Evolutionary conservation across 2,888 invertebrate genomes (phyloP).

Genomic region (Pterostichus niger): DNA sequence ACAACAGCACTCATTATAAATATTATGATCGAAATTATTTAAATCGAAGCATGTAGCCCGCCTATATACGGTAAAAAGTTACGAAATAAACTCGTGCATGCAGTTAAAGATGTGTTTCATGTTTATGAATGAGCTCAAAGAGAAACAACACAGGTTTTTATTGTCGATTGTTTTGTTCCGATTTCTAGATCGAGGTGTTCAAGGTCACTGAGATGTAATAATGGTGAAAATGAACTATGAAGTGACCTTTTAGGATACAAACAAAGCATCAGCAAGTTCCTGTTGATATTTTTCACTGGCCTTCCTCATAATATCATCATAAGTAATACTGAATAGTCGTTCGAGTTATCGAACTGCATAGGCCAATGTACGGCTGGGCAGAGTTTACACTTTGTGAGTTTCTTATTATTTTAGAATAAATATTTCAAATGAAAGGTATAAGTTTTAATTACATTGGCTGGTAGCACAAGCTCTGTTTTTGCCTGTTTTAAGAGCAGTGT

Average conservation of each 20-base stretch:
- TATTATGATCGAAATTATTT: conserved; percentile 62
- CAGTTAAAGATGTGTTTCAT: conserved; percentile 9
- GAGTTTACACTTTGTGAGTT: no score
- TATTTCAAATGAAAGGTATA: no score
- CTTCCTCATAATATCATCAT: no score
- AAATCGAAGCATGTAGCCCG: conserved; percentile 14
- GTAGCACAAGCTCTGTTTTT: no score
- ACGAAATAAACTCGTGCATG: conserved; percentile 12
- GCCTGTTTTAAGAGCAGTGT: no score
- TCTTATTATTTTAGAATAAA: no score
- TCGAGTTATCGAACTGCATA: no score
- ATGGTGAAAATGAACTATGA: not conserved
- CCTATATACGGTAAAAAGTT: conserved; percentile 13
- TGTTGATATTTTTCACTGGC: no score
- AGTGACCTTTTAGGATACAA: not conserved
- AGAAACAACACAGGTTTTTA: conserved; percentile 6
- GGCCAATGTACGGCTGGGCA: no score
- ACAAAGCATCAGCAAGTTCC: no score
- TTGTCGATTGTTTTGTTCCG: not conserved
- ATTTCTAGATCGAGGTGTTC: conserved; percentile 19
- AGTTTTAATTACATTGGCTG: no score
- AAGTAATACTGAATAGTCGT: no score
- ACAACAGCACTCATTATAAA: conserved; percentile 55
- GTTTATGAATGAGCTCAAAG: conserved; percentile 34
- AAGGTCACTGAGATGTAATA: not conserved